A percentile compares a stretch with the other conserved stretches of the same genome.
These are phyloP conservation scores for Darevskia nairensis DNA, from an alignment of 2,797 vertebrate genomes.

Conservation along the genomic window DNA sequence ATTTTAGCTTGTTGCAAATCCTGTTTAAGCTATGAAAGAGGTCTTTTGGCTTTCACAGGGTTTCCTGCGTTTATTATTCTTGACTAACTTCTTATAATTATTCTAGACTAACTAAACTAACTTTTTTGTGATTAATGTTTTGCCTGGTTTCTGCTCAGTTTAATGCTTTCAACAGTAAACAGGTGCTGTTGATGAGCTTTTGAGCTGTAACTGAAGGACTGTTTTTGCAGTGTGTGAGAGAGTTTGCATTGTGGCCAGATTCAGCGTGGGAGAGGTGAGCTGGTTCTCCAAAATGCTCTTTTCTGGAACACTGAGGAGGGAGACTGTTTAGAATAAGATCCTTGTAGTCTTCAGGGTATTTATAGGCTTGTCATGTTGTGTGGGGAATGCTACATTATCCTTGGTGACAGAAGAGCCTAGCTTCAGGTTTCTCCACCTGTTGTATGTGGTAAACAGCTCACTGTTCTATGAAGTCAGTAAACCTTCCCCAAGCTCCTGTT, in stretches of 20 bases:
- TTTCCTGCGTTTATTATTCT: not conserved
- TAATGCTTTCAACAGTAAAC: constrained; percentile 46
- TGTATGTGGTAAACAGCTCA: constrained; percentile 49
- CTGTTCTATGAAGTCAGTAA: constrained; percentile 8
- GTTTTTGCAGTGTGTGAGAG: constrained; percentile 38
- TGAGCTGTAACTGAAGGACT: constrained; percentile 31
- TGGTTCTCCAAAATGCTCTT: not conserved
- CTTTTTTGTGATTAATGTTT: not conserved
- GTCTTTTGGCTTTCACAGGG: not conserved
- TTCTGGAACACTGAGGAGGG: constrained; percentile 26
- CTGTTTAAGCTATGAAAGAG: not conserved
- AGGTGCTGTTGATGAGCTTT: constrained; percentile 18
- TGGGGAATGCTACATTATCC: constrained; percentile 62
- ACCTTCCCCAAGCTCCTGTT: not conserved
- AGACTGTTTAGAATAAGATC: constrained; percentile 60
- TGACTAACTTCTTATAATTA: not conserved
- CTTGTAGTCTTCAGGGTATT: constrained; percentile 63
- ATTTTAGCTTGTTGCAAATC: not conserved
- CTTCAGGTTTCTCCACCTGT: constrained; percentile 65
- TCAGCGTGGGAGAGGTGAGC: constrained; percentile 32
- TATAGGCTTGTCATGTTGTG: constrained; percentile 66
- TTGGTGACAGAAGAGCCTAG: constrained; percentile 42
- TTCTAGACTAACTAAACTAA: too few species aligned
- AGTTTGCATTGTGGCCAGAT: constrained; percentile 40
- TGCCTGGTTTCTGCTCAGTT: constrained; percentile 27